Conservation (phyloP, 1,140 invertebrate genomes). For the Drosophila sp. region DNA sequence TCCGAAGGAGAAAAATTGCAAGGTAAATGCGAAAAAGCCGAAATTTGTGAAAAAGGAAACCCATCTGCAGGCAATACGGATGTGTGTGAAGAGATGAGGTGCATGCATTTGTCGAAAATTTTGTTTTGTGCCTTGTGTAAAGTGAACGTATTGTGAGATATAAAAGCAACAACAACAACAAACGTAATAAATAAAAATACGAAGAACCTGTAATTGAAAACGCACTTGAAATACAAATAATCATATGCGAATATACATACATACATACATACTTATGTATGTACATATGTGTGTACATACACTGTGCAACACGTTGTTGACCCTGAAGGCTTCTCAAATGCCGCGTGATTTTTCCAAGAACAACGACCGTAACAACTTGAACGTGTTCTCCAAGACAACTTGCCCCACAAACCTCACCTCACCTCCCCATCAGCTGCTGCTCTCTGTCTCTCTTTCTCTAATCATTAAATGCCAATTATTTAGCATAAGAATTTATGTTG, state of each 20-base stretch:
- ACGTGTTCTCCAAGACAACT: slow-evolving; percentile 19
- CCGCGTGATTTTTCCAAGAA: slow-evolving; percentile 57
- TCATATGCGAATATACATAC: slow-evolving; percentile 25
- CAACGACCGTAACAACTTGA: slow-evolving; percentile 22
- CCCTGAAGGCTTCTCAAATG: slow-evolving; percentile 50
- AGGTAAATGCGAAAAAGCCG: not conserved
- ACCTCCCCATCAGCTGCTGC: not conserved
- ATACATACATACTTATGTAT: slow-evolving; percentile 17
- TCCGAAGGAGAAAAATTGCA: not conserved
- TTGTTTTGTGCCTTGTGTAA: slow-evolving; percentile 25
- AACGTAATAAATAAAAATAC: slow-evolving; percentile 6
- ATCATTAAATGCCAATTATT: slow-evolving; percentile 45
- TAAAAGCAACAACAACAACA: slow-evolving; percentile 24
- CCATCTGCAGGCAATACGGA: slow-evolving; percentile 4
- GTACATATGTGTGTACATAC: slow-evolving; percentile 14
- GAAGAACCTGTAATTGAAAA: slow-evolving; percentile 72
- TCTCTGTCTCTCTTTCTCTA: slow-evolving; percentile 4
- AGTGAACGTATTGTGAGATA: slow-evolving; percentile 41
- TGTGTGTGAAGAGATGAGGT: not conserved
- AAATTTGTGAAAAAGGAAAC: slow-evolving; percentile 16
- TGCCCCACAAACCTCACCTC: not conserved
- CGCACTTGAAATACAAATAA: slow-evolving; percentile 47
- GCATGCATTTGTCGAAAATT: slow-evolving; percentile 8
- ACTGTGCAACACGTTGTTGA: slow-evolving; percentile 57
- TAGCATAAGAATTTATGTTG: slow-evolving; percentile 54